phyloP scores from a whole-genome alignment of 1,140 invertebrate species.

The Drosophila repleta region DNA sequence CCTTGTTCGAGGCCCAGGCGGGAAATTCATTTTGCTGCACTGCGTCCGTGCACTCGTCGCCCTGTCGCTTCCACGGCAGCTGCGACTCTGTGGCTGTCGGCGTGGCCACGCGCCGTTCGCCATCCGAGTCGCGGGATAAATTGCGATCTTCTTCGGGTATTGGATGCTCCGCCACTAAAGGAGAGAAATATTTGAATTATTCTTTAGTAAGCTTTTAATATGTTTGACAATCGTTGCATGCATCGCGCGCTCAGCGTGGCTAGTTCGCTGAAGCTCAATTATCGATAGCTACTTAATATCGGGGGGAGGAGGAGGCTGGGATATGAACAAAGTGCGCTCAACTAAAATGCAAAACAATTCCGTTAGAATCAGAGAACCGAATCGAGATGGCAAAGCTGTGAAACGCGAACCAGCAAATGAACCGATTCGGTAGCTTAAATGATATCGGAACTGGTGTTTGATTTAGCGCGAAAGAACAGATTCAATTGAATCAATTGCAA shows the following conservation, averaged over 20 bases:
- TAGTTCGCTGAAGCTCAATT: constrained; percentile 8
- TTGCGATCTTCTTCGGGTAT: constrained; percentile 82
- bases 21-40: constrained; percentile 95
- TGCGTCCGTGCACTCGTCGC: constrained; percentile 87
- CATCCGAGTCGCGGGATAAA: constrained; percentile 78
- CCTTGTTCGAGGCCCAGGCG: constrained; percentile 95
- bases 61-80: constrained; percentile 94
- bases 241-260: constrained; percentile 6
- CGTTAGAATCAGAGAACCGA: constrained; percentile 12
- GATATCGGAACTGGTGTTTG: not conserved
- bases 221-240: constrained; percentile 8
- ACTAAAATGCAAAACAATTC: constrained; percentile 40
- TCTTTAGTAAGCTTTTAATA: not conserved
- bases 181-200: constrained; percentile 3
- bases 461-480: not conserved
- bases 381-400: constrained; percentile 5
- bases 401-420: not conserved
- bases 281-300: constrained; percentile 28
- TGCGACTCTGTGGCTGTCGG: constrained; percentile 93
- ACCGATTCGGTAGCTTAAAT: not conserved
- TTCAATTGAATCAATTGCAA: not conserved
- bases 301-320: constrained; percentile 13
- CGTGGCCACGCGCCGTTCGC: constrained; percentile 88
- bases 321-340: constrained; percentile 61
- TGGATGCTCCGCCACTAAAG: constrained; percentile 75